These are phyloP conservation scores for Oegoconia quadripuncta DNA, from an alignment of 2,888 invertebrate genomes.

Conservation along the genomic window DNA sequence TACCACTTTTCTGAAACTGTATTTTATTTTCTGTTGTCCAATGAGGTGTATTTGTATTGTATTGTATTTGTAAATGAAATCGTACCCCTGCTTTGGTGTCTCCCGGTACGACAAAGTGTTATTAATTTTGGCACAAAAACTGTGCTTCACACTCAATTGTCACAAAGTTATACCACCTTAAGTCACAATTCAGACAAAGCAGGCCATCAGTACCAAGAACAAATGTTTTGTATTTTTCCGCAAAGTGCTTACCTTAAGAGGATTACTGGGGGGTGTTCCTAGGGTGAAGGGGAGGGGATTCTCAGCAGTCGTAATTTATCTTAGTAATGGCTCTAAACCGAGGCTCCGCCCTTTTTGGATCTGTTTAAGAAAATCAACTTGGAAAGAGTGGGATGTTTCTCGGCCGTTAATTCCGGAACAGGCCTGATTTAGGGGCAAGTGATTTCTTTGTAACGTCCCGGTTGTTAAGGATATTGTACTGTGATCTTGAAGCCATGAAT, in stretches of 20 bases:
- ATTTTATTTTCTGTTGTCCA: too few relatives aligned
- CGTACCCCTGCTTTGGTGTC: too few relatives aligned
- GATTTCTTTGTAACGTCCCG: conserved; percentile 4
- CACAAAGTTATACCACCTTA: neutral
- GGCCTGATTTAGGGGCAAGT: conserved; percentile 50
- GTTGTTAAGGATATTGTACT: neutral
- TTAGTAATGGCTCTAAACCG: conserved; percentile 58
- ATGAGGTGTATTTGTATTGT: too few relatives aligned
- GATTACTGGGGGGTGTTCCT: conserved; percentile 38
- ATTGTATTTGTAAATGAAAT: too few relatives aligned
- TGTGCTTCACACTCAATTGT: too few relatives aligned
- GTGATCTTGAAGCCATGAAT: neutral
- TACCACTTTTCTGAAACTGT: too few relatives aligned
- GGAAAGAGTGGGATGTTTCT: conserved; percentile 41
- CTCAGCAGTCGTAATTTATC: conserved; percentile 62
- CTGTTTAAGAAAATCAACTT: conserved; percentile 50
- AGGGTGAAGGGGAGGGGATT: conserved; percentile 36
- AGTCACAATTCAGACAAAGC: neutral
- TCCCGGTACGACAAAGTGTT: too few relatives aligned
- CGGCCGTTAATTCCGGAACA: conserved; percentile 57
- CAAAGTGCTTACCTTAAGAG: conserved; percentile 51
- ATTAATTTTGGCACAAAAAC: too few relatives aligned
- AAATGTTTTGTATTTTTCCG: conserved; percentile 39
- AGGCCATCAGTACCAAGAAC: conserved; percentile 10
- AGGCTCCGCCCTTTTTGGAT: conserved; percentile 67